Evolutionary conservation across 2,797 vertebrate genomes (phyloP).

Genomic region (Rhinophrynus dorsalis): DNA sequence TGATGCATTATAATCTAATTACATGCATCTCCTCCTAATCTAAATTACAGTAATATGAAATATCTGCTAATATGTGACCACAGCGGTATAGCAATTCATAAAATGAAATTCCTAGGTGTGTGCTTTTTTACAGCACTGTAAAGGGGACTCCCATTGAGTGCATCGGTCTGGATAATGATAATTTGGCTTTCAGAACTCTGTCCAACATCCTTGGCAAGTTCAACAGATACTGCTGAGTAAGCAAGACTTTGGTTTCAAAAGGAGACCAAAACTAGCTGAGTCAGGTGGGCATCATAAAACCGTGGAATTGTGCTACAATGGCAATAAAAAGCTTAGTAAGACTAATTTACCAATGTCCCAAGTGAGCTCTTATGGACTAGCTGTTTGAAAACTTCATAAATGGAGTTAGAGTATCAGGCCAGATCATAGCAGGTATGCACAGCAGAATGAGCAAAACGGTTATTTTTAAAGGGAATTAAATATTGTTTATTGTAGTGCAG

Average conservation of each 20-base stretch:
- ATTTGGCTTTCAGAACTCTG: conserved; percentile 19
- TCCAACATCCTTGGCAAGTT: conserved; percentile 35
- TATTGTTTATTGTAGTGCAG: neutral
- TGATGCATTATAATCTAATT: too few species aligned
- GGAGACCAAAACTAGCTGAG: conserved; percentile 27
- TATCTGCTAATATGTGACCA: too few species aligned
- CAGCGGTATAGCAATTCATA: too few species aligned
- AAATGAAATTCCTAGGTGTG: conserved; percentile 9
- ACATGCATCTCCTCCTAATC: too few species aligned
- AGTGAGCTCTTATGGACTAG: conserved; percentile 23
- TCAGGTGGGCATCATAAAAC: conserved; percentile 47
- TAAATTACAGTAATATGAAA: too few species aligned
- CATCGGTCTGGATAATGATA: conserved; percentile 30
- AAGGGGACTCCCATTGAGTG: conserved; percentile 5
- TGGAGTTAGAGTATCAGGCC: conserved; percentile 28
- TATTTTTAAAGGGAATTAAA: neutral
- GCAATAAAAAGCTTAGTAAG: conserved; percentile 43
- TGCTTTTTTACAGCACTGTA: conserved; percentile 22
- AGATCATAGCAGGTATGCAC: conserved; percentile 15
- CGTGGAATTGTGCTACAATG: conserved; percentile 29
- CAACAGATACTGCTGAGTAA: conserved; percentile 21
- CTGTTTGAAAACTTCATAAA: conserved; percentile 31
- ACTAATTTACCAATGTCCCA: conserved; percentile 41
- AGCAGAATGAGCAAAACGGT: too few species aligned
- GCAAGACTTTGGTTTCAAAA: neutral